Evolutionary conservation across 2,888 invertebrate species (phyloP).

Genomic region (Limnephilus lunatus): DNA sequence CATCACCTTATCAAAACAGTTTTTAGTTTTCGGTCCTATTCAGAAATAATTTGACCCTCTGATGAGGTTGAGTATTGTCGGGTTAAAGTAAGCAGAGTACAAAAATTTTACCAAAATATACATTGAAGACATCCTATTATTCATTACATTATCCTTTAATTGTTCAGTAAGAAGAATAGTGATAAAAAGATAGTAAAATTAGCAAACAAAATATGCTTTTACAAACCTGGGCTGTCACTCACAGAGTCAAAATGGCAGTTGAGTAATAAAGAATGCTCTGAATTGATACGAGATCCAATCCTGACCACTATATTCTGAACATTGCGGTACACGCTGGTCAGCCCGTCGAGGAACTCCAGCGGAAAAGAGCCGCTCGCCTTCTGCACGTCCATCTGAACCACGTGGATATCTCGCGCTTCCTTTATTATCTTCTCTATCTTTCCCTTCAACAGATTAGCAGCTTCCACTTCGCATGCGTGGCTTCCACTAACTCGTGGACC

Average conservation of each 20-base stretch:
- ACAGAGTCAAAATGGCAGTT: slow-evolving; percentile 96
- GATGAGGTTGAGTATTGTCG: too few relatives aligned
- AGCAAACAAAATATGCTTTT: neutral
- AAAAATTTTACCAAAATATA: too few relatives aligned
- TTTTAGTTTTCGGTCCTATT: too few relatives aligned
- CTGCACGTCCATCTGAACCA: slow-evolving; percentile 83
- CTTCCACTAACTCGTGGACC: slow-evolving; percentile 83
- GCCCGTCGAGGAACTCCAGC: slow-evolving; percentile 85
- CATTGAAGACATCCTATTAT: too few relatives aligned
- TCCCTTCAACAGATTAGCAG: slow-evolving; percentile 79
- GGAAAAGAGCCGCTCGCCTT: slow-evolving; percentile 85
- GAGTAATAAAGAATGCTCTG: slow-evolving; percentile 83
- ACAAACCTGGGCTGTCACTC: slow-evolving; percentile 88
- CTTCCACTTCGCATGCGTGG: slow-evolving; percentile 87
- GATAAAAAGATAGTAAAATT: neutral
- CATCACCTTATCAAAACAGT: too few relatives aligned
- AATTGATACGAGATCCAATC: slow-evolving; percentile 77
- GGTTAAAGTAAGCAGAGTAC: too few relatives aligned
- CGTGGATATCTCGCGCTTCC: slow-evolving; percentile 76
- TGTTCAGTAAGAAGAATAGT: too few relatives aligned
- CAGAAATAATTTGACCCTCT: too few relatives aligned
- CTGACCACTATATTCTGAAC: slow-evolving; percentile 89
- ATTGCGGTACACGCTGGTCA: slow-evolving; percentile 90
- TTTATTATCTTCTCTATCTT: slow-evolving; percentile 77
- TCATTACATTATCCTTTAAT: too few relatives aligned